phyloP scores from a whole-genome alignment of 2,113 vertebrate species.

The Rana temporaria region DNA sequence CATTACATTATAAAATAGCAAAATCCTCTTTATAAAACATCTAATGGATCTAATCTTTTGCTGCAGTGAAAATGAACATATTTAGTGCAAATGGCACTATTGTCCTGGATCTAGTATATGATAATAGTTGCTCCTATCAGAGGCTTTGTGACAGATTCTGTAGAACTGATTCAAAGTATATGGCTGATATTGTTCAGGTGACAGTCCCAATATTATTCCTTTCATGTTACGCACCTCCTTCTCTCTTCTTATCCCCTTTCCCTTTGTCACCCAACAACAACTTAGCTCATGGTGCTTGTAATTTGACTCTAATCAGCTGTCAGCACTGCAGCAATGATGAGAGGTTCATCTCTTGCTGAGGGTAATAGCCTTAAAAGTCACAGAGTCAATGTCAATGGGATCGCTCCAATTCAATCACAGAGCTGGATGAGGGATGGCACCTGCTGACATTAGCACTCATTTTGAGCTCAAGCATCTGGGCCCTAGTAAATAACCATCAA shows the following conservation, averaged over 20 bases:
- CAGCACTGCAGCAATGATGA: constrained; percentile 87
- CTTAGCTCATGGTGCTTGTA: constrained; percentile 83
- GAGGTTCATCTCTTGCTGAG: constrained; percentile 91
- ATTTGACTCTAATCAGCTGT: constrained; percentile 99
- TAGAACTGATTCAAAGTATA: neutral
- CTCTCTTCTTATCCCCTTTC: constrained; percentile 17
- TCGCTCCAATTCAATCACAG: constrained; percentile 95
- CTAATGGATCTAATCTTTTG: too few relatives aligned
- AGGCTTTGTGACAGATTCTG: neutral
- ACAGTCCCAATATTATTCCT: neutral
- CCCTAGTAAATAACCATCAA: constrained; percentile 99
- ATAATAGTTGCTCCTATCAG: too few relatives aligned
- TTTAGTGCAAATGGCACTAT: too few relatives aligned
- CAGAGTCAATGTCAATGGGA: constrained; percentile 99
- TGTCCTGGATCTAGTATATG: too few relatives aligned
- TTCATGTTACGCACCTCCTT: constrained; percentile 2
- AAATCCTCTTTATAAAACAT: too few relatives aligned
- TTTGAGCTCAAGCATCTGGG: constrained; percentile 99
- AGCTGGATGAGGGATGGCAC: constrained; percentile 92
- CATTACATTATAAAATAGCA: too few relatives aligned
- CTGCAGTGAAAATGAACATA: too few relatives aligned
- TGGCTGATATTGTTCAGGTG: neutral
- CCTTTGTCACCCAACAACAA: constrained; percentile 67
- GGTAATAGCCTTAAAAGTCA: constrained; percentile 99
- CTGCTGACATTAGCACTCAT: constrained; percentile 99